Evolutionary conservation across 1,140 invertebrate species (phyloP), one percentile per base, ranked within the genome.

Genomic region (Drosophila elegans): DNA sequence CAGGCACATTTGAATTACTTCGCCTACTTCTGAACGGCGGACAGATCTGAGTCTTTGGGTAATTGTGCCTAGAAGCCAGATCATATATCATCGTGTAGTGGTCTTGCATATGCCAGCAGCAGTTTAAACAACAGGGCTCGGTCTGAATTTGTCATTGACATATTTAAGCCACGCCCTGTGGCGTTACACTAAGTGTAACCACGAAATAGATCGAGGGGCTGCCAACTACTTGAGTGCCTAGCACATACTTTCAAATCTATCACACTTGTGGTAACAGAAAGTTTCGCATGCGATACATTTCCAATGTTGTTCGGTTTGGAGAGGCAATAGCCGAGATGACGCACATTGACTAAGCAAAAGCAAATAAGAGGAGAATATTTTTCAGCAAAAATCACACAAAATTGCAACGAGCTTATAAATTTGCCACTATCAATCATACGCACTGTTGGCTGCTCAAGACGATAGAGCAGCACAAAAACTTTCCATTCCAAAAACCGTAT

Each of bases 1-100:
- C 12, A 53, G 63, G 44, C 53, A 45, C 59, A 71, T 62, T 77
- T 71, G 79, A 81, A 71, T 82, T 78, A 78, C 74, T 83, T 73
- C 54, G 62, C 59, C 80, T 74, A 78, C 74, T 83, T 73, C 45
- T 52, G 16, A 21, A 21, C 51, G 36, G 41, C 36, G 36, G 46
- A 49, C 29, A 54, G 62, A 76, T 55, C 74, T 54, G 48, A 63
- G 71, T 78, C 67, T 78, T 75, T 69, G 56, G 74, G 67, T 69
- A 78, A 80, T 69, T 84, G 60, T 77, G 77, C 36, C 73, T 59
- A 53, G 46, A 44, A 16, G 74, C 51, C 73, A 53, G 48, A 60
- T 38, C 82, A 78, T 85, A 86, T 85, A 85, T 85, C 82, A 85
- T 78, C 39, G 59, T 86, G 74, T 69, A 86, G 81, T 85, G 74